Evolutionary conservation across 2,888 invertebrate species (phyloP), one percentile per base, ranked within the genome.

Genomic region (Ectemnius lituratus): DNA sequence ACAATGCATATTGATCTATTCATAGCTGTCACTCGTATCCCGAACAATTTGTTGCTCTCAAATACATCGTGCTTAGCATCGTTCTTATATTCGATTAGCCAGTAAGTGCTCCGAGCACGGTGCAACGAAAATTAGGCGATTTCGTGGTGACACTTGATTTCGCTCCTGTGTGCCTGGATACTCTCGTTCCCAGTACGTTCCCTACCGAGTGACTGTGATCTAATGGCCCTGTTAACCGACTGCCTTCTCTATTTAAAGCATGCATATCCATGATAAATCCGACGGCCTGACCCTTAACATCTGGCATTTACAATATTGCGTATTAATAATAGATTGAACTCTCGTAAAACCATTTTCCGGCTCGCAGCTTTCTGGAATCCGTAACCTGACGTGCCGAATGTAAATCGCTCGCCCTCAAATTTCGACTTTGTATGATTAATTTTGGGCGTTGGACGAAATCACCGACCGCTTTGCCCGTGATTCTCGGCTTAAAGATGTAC

Each of bases 1-100:
- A 86, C 85, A 80, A 85, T 87, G 82, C 80, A 87, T 88, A 88
- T 88, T 86, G 88, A 88, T 88, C 86, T 87, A 80, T 81, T 78
- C 81, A 75, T 83, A 78, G 73, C 82, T 87, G 85, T 87, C 86
- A 86, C 83, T 84, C 79, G 71, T 75, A 75, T 70, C 72, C 81
- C 81, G 73, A 82, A 80, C 76, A 81, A 80, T 78, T 79, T 80
- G 68, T 78, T 75, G 73, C 74, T 62, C 47, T 58, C 63, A 64
- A 60, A 74, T 4, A 6, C 16, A 16, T 52, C 14, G 14, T 6
- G 16, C 14, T 52, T 13, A 52, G n/a, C n/a, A 14, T 52, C n/a
- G 16, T 5, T 14, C 52, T 1, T 14, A 52, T 52, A 16, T 11
- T 6, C 5, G 16, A 11, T 11, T 52, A 11, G 16, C 0, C n/a